These are phyloP conservation scores for Serrognathus titanus DNA, from an alignment of 2,888 invertebrate genomes.

Conservation along the genomic window DNA sequence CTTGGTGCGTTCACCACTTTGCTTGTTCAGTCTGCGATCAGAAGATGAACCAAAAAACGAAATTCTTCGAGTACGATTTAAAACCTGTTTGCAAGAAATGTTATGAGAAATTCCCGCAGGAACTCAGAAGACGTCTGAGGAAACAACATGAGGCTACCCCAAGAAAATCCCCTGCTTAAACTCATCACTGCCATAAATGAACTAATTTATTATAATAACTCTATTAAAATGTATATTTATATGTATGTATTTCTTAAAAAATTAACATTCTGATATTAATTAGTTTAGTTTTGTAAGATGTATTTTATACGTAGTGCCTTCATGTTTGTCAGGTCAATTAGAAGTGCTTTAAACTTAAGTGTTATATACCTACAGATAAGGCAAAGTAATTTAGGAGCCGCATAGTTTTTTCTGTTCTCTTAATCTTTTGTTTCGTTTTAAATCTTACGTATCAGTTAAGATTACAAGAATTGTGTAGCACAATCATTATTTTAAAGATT, in stretches of 20 bases:
- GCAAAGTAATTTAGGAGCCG: no score
- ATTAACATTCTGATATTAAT: no score
- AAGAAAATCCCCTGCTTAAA: constrained; percentile 45
- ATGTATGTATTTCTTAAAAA: no score
- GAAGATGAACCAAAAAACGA: constrained; percentile 93
- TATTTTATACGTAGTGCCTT: constrained; percentile 1
- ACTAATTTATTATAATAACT: no score
- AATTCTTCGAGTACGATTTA: constrained; percentile 98
- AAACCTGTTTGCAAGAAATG: constrained; percentile 98
- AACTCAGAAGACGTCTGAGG: constrained; percentile 87
- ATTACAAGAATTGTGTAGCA: constrained; percentile 40
- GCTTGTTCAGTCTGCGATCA: constrained; percentile 96
- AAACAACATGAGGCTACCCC: constrained; percentile 81
- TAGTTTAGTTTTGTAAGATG: no score
- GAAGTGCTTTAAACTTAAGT: no score
- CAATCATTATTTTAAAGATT: constrained; percentile 30
- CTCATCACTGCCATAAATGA: constrained; percentile 21
- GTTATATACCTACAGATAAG: no score
- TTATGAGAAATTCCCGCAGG: constrained; percentile 93
- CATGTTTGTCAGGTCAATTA: no score
- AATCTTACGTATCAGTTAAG: constrained; percentile 13
- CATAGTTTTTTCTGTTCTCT: constrained; percentile 1
- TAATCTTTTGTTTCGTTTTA: constrained; percentile 7
- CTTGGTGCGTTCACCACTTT: constrained; percentile 99
- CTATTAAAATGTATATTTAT: no score